Percentiles rank a stretch among this genome's conserved stretches.
phyloP scores from a whole-genome alignment of 2,797 vertebrate genomes.

The Lepus oiostolus region DNA sequence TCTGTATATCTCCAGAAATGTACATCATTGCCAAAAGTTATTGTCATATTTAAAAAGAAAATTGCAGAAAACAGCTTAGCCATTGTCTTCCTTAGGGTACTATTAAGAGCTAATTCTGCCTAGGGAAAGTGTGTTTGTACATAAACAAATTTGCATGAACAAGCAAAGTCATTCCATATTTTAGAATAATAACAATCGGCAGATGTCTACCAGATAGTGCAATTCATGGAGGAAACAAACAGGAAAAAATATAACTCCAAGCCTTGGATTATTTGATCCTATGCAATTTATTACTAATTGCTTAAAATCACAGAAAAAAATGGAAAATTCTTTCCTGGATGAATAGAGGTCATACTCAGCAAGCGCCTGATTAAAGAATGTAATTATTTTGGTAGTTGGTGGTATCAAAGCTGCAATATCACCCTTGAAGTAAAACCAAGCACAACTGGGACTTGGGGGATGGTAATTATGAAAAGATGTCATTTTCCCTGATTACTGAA shows the following conservation, averaged over 20 bases:
- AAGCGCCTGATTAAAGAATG: conserved; percentile 23
- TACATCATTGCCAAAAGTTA: conserved; percentile 4
- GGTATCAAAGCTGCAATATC: conserved; percentile 2
- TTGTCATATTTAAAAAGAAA: conserved; percentile 58
- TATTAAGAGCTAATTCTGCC: conserved; percentile 66
- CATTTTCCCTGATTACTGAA: neutral
- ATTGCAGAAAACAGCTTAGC: conserved; percentile 23
- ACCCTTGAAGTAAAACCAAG: conserved; percentile 53
- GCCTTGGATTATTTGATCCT: conserved; percentile 36
- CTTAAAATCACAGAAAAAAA: conserved; percentile 58
- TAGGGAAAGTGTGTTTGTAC: conserved; percentile 47
- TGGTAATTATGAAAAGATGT: neutral
- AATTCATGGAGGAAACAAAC: conserved; percentile 50
- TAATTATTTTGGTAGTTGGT: too few species aligned
- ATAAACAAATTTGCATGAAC: conserved; percentile 65
- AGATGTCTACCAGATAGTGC: conserved; percentile 51
- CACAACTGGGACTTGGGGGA: neutral
- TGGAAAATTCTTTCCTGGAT: conserved; percentile 25
- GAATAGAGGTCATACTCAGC: conserved; percentile 50
- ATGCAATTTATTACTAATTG: conserved; percentile 63
- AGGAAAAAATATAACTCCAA: conserved; percentile 58
- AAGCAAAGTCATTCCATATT: conserved; percentile 66
- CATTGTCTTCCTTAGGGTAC: conserved; percentile 11
- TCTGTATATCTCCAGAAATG: neutral
- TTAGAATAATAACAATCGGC: conserved; percentile 65